Evolutionary conservation across 2,797 vertebrate genomes (phyloP), one percentile per base, ranked within the genome.

Genomic region (Gambusia yucatana): DNA sequence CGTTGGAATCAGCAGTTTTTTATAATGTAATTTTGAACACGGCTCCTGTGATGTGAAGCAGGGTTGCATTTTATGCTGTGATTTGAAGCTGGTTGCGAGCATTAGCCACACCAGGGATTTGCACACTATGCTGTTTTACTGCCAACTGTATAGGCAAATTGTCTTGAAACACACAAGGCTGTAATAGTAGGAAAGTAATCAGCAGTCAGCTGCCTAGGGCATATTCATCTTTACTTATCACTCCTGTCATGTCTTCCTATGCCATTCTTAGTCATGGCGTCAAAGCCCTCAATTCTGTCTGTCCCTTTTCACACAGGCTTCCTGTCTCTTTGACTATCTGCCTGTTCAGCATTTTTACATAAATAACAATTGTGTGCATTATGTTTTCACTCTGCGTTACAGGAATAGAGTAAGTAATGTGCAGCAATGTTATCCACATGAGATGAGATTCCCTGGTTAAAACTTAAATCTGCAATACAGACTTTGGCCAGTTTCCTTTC

Each of bases 161-260:
- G 76, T 88, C 81, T 77, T 59, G 73, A 83, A 89, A 88, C 91
- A 91, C 83, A 82, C 90, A 85, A 87, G 70, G 91, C 91, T 86
- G 91, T 94, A 93, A 93, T 93, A 92, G 92, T 93, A 91, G 89
- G 92, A 91, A 93, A 84, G 90, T 95, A 96, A 96, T 95, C 92
- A 95, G 81, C 73, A 85, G 87, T 86, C 79, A 84, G 87, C 85
- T 89, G 93, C 94, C 86, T 81, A 82, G 69, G 89, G 93, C 89
- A 87, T 89, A 91, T 93, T 94, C 89, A 91, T 92, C 93, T 92
- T 93, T 91, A 91, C 90, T 92, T 90, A 92, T 88, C 87, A 84
- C 85, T 84, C 79, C 79, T 86, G 88, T 92, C 89, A 85, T 89
- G 87, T 91, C 86, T 82, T 78, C 86, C 80, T 50, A 69, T 80